Conservation (phyloP, 2,113 vertebrate genomes). For the Cyprinodon variegatus region DNA sequence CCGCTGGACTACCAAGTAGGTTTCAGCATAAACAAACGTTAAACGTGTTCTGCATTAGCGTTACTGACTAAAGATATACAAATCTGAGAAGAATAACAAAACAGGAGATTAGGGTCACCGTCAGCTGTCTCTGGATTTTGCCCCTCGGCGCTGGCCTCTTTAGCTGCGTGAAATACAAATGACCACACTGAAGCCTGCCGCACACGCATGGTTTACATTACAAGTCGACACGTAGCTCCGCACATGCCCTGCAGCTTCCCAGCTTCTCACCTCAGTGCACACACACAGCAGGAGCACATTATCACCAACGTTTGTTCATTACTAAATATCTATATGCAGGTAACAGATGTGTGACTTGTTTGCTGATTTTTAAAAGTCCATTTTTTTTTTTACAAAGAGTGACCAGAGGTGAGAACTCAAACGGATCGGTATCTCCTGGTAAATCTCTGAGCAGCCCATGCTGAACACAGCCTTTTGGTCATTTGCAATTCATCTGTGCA, state of each 20-base stretch:
- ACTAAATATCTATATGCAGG: slow-evolving; percentile 47
- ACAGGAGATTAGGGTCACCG: slow-evolving; percentile 29
- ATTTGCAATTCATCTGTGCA: slow-evolving; percentile 29
- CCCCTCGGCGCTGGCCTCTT: slow-evolving; percentile 51
- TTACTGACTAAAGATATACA: slow-evolving; percentile 11
- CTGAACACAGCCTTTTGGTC: background rate
- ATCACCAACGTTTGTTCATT: slow-evolving; percentile 55
- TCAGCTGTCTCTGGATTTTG: slow-evolving; percentile 54
- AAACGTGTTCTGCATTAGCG: background rate
- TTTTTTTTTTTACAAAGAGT: slow-evolving; percentile 1
- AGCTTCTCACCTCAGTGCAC: slow-evolving; percentile 44
- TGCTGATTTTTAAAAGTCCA: slow-evolving; percentile 44
- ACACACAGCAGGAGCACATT: slow-evolving; percentile 37
- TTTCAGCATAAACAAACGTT: background rate
- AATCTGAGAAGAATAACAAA: slow-evolving; percentile 24
- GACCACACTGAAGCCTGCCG: slow-evolving; percentile 64
- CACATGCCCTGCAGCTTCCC: slow-evolving; percentile 46
- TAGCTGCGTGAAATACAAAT: slow-evolving; percentile 62
- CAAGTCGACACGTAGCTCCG: slow-evolving; percentile 63
- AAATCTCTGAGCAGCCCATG: background rate
- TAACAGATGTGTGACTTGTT: slow-evolving; percentile 36
- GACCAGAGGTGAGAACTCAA: background rate
- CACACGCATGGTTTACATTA: slow-evolving; percentile 68
- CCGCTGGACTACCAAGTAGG: background rate
- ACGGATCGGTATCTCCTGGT: background rate